Evolutionary conservation across 2,797 vertebrate genomes (phyloP).

Genomic region (Chaenodraco wilsoni): DNA sequence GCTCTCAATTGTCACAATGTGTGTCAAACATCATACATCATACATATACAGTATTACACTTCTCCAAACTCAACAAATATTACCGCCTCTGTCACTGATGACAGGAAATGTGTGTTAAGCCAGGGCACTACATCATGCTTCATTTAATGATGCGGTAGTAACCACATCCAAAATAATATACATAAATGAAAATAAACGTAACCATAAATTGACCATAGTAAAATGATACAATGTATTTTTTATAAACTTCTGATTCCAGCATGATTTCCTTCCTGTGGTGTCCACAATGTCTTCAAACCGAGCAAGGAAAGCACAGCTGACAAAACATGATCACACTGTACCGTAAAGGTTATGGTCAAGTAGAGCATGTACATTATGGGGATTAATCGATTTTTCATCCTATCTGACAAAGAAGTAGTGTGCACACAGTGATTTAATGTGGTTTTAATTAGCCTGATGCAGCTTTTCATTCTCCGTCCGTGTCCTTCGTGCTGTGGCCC

Average conservation of each 20-base stretch:
- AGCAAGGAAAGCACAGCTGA: slow-evolving; percentile 8
- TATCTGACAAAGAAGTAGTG: not conserved
- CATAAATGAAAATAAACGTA: not conserved
- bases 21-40: too few relatives aligned
- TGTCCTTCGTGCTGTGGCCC: slow-evolving; percentile 1
- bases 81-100: not conserved
- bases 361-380: not conserved
- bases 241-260: slow-evolving; percentile 17
- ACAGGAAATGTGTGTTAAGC: not conserved
- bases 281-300: not conserved
- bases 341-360: not conserved
- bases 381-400: not conserved
- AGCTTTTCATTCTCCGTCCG: not conserved
- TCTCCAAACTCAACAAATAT: too few relatives aligned
- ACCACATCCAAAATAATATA: slow-evolving; percentile 13
- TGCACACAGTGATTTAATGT: not conserved
- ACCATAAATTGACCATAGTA: not conserved
- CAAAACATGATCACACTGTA: not conserved
- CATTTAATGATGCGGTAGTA: not conserved
- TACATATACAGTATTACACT: too few relatives aligned
- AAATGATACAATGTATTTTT: slow-evolving; percentile 5
- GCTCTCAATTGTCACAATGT: too few relatives aligned
- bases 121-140: not conserved
- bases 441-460: slow-evolving; percentile 10
- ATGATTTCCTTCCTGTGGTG: slow-evolving; percentile 17